Conservation (phyloP, 1,140 invertebrate genomes). For the Varroa destructor region DNA sequence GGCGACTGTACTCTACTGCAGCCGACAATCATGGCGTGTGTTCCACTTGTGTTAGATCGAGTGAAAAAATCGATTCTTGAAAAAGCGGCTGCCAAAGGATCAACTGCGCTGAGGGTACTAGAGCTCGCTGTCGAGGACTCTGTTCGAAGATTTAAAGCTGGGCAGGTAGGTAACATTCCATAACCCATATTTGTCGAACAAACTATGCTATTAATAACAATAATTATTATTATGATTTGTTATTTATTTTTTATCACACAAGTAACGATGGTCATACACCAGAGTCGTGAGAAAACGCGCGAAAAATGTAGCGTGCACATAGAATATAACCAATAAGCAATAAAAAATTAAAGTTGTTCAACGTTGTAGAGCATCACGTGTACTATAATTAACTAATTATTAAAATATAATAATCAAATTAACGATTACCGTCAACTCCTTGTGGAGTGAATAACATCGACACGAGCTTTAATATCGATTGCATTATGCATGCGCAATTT, state of each 20-base stretch:
- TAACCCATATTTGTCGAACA: conserved; percentile 37
- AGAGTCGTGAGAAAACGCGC: background rate
- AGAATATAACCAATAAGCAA: no score
- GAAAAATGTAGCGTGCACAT: no score
- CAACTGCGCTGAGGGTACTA: conserved; percentile 38
- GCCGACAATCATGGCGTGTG: conserved; percentile 85
- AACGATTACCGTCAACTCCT: no score
- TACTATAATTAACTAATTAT: no score
- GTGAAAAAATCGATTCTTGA: conserved; percentile 30
- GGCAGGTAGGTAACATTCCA: conserved; percentile 37
- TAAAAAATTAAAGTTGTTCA: no score
- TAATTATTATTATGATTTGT: no score
- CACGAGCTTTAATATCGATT: background rate
- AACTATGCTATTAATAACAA: conserved; percentile 27
- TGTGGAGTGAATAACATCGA: no score
- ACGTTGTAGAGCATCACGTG: no score
- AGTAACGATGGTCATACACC: conserved; percentile 31
- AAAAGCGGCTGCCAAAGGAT: conserved; percentile 15
- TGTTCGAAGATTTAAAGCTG: conserved; percentile 39
- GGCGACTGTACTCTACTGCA: conserved; percentile 75
- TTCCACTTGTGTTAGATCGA: conserved; percentile 55
- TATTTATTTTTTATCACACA: conserved; percentile 14
- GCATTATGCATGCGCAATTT: background rate
- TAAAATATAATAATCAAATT: no score
- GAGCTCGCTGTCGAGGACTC: conserved; percentile 38